Percentiles rank a stretch among this genome's conserved stretches.
These are phyloP conservation scores for Campoletis raptor DNA, from an alignment of 2,888 invertebrate genomes.

Conservation along the genomic window DNA sequence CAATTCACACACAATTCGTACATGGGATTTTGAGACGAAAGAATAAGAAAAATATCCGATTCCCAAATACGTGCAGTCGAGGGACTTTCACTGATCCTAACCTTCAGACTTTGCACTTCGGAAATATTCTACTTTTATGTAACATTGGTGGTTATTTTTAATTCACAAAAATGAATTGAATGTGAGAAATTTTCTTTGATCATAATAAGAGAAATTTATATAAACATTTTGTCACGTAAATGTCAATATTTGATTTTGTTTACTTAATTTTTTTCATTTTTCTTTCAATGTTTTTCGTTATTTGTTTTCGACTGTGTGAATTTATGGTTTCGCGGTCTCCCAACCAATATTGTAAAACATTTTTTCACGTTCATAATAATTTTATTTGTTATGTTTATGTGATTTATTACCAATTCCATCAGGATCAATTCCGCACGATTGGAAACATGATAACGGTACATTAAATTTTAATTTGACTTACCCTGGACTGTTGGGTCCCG, in stretches of 20 bases:
- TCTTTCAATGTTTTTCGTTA: not conserved
- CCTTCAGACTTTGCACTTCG: not conserved
- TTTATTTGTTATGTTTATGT: not conserved
- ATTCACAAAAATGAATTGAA: not conserved
- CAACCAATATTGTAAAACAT: not conserved
- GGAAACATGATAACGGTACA: not conserved
- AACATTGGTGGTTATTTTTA: not conserved
- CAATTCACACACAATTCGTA: not conserved
- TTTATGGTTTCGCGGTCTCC: too few species aligned
- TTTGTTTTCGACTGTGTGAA: not conserved
- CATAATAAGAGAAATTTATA: not conserved
- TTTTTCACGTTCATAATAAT: not conserved
- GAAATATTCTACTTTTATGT: not conserved
- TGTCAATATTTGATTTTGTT: not conserved
- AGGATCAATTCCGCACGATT: not conserved
- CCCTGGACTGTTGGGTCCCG: slow-evolving; percentile 88
- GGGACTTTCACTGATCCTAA: slow-evolving; percentile 3
- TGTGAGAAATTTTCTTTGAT: not conserved
- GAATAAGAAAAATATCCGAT: slow-evolving; percentile 8
- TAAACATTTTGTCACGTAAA: too few species aligned
- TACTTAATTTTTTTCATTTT: not conserved
- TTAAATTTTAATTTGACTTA: slow-evolving; percentile 74
- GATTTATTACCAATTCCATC: not conserved
- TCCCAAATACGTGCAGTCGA: slow-evolving; percentile 11
- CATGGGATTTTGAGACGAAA: slow-evolving; percentile 5